Evolutionary conservation across 1,140 invertebrate genomes (phyloP).

Genomic region (Oryctes rhinoceros): DNA sequence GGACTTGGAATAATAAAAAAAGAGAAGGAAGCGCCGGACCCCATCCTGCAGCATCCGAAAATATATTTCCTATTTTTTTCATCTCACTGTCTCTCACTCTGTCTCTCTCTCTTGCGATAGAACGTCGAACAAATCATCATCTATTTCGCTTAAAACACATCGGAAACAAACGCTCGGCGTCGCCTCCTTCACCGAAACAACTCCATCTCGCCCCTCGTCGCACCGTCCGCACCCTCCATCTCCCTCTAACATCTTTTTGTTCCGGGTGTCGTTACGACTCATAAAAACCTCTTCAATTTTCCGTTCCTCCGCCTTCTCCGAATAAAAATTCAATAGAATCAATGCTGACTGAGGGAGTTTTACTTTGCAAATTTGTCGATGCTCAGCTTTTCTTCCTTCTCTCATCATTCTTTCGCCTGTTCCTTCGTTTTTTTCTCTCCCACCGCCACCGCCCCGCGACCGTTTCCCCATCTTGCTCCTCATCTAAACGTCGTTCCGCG

Average conservation of each 20-base stretch:
- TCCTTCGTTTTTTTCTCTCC: not conserved
- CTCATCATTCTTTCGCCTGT: not conserved
- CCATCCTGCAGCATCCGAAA: no score
- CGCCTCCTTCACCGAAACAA: not conserved
- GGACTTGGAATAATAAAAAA: no score
- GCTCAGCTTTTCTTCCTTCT: not conserved
- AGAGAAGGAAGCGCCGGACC: no score
- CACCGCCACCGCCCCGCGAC: not conserved
- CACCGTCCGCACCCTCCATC: not conserved
- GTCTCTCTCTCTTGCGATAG: not conserved
- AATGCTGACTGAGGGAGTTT: slow-evolving; percentile 17
- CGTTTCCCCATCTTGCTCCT: not conserved
- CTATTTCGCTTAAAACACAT: slow-evolving; percentile 12
- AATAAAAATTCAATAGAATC: slow-evolving; percentile 23
- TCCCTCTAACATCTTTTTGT: not conserved
- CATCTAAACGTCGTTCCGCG: not conserved
- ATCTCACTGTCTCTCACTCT: no score
- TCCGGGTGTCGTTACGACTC: slow-evolving; percentile 20
- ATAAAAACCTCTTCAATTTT: slow-evolving; percentile 19
- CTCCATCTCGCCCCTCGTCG: not conserved
- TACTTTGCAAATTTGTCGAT: slow-evolving; percentile 22
- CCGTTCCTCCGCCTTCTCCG: not conserved
- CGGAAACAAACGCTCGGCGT: not conserved
- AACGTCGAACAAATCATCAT: slow-evolving; percentile 13
- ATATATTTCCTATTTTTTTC: no score